Base-by-base conservation (phyloP, 2,888 invertebrate genomes). In the Pycnomerus fuliginosus region DNA sequence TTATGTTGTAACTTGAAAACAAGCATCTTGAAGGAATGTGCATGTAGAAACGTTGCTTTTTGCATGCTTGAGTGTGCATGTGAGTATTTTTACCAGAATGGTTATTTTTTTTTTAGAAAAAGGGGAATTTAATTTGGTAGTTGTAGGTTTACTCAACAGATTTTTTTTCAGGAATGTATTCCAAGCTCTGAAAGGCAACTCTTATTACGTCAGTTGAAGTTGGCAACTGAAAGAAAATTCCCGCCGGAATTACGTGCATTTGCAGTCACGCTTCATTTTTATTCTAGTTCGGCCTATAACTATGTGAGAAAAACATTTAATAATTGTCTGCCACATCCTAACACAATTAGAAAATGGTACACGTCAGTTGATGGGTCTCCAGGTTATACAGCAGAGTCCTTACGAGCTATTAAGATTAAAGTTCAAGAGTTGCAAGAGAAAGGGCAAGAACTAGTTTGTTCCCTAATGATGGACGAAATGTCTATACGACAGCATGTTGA, bases 321-420 rank as follows among this genome's bases (percentile, higher is more conserved):
- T 1, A 41, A 39, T 15, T 39, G 24, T 27, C 23, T 61, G 11
- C 62, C 63, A 22, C 55, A 53, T 30, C 46, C 48, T 11, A 20
- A 31, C 14, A 58, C 60, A 4, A 12, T 61, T 1, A 17, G 30
- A 13, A 58, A 53, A 30, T 62, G 57, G 56, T 53, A 53, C 23
- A 14, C 28, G 1, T 22, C 41, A 4, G 38, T 60, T 16, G 52
- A 59, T 37, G 53, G 55, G 2, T 36, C 45, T 1, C 57, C 55
- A 4, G 58, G 53, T 4, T 55, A 52, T 29, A 52, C 48, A 4
- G 33, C 36, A n/a, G 53, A 56, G 33, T 30, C 55, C 10, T 42
- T 52, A 15, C 22, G 13, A 13, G 48, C 48, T 10, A 30, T 50
- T 10, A 39, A 48, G 42, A 31, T 39, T 12, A 55, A 46, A 39